Evolutionary conservation across 2,888 invertebrate genomes (phyloP).

Genomic region (Netelia fuscicornis): DNA sequence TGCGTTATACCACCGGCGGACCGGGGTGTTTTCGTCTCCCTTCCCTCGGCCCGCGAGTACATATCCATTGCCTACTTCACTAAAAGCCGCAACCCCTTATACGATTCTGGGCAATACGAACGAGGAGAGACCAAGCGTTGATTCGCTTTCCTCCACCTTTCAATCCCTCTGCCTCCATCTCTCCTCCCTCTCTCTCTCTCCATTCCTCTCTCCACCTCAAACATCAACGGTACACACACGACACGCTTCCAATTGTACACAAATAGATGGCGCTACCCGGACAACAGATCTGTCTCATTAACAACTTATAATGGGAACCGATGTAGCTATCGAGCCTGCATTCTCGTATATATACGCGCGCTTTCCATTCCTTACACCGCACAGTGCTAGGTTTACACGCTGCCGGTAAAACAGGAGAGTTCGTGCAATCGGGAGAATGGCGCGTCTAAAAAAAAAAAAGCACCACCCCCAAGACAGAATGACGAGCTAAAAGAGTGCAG

Average conservation of each 20-base stretch:
- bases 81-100: constrained; percentile 34
- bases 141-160: constrained; percentile 57
- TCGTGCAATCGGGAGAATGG: constrained; percentile 26
- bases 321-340: constrained; percentile 72
- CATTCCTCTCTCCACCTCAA: constrained; percentile 25
- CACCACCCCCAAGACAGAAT: background rate
- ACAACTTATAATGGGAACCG: constrained; percentile 81
- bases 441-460: background rate
- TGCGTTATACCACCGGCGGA: constrained; percentile 24
- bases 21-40: constrained; percentile 38
- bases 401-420: constrained; percentile 33
- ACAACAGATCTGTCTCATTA: constrained; percentile 82
- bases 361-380: constrained; percentile 1
- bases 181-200: background rate
- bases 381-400: constrained; percentile 10
- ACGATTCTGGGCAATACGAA: background rate
- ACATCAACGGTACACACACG: constrained; percentile 9
- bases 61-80: constrained; percentile 23
- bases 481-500: background rate
- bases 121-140: constrained; percentile 28
- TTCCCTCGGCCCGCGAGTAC: background rate
- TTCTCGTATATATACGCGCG: background rate
- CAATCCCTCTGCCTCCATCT: constrained; percentile 22
- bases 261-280: constrained; percentile 67
- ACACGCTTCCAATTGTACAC: constrained; percentile 1